phyloP scores from a whole-genome alignment of 2,888 invertebrate genomes.

The Acrobasis consociella region DNA sequence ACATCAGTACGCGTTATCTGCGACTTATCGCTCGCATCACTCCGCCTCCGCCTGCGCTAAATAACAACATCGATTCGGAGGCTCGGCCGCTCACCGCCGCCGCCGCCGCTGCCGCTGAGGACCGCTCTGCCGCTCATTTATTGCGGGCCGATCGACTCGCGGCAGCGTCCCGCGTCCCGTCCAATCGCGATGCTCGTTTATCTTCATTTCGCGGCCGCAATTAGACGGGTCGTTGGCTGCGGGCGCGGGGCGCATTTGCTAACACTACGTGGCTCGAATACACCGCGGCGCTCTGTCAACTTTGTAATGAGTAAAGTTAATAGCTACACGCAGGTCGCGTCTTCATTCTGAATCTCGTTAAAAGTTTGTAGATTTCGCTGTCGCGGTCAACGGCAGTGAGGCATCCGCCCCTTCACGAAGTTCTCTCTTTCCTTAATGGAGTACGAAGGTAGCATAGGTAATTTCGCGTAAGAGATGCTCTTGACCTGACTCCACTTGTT shows the following conservation, averaged over 20 bases:
- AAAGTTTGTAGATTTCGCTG: conserved; percentile 50
- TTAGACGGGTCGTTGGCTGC: conserved; percentile 87
- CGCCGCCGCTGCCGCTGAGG: conserved; percentile 35
- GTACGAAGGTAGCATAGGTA: conserved; percentile 31
- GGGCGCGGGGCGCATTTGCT: conserved; percentile 44
- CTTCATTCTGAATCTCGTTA: conserved; percentile 70
- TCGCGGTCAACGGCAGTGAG: conserved; percentile 31
- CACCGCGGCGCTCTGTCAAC: conserved; percentile 74
- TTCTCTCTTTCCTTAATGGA: conserved; percentile 29
- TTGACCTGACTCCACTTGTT: neutral
- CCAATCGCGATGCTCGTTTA: conserved; percentile 86
- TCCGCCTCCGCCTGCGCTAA: conserved; percentile 44
- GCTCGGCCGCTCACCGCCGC: conserved; percentile 33
- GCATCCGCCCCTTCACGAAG: conserved; percentile 30
- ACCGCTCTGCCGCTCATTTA: conserved; percentile 57
- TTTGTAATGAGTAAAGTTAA: conserved; percentile 83
- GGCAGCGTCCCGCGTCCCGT: conserved; percentile 67
- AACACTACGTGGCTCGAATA: conserved; percentile 77
- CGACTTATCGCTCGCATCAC: conserved; percentile 66
- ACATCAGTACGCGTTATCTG: conserved; percentile 79
- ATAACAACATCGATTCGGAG: conserved; percentile 58
- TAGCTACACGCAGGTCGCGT: conserved; percentile 72
- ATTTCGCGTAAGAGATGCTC: conserved; percentile 8
- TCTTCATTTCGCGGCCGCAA: conserved; percentile 87
- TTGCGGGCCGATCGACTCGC: conserved; percentile 62